Conservation (phyloP, 2,888 invertebrate species). For the Andrena marginata region DNA sequence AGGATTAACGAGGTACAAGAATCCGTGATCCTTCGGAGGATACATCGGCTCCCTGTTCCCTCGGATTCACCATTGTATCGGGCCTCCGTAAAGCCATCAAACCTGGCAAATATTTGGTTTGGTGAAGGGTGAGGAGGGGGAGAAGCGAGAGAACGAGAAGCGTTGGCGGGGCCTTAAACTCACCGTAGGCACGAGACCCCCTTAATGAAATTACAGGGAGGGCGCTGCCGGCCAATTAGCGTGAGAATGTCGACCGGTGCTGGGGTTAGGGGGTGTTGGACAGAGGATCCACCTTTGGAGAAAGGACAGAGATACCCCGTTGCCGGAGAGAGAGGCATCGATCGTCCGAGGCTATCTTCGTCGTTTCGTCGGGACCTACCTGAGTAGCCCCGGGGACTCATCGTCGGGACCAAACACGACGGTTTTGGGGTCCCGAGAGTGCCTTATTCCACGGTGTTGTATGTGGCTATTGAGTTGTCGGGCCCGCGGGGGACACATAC, state of each 20-base stretch:
- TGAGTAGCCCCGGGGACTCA: conserved; percentile 75
- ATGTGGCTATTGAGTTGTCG: conserved; percentile 82
- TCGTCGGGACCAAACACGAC: conserved; percentile 68
- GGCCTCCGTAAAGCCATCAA: conserved; percentile 70
- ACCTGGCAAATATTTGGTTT: conserved; percentile 78
- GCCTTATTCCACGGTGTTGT: conserved; percentile 72
- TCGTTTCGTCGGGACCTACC: conserved; percentile 74
- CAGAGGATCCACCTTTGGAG: conserved; percentile 61
- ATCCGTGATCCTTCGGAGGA: conserved; percentile 43
- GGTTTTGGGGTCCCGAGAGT: conserved; percentile 66
- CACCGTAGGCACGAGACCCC: conserved; percentile 79
- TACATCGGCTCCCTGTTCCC: conserved; percentile 60
- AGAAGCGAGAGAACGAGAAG: conserved; percentile 42
- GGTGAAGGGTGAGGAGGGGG: conserved; percentile 18
- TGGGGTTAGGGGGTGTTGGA: conserved; percentile 72
- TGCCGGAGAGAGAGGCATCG: conserved; percentile 35
- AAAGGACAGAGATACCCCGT: conserved; percentile 34
- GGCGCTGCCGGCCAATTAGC: conserved; percentile 82
- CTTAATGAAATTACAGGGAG: conserved; percentile 83
- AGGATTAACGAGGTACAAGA: conserved; percentile 49
- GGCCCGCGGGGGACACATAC: conserved; percentile 78
- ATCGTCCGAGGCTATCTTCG: conserved; percentile 64
- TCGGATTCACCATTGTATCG: conserved; percentile 61
- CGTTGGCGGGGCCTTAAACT: conserved; percentile 70
- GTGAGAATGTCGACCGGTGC: conserved; percentile 79